Evolutionary conservation across 2,888 invertebrate species (phyloP), one percentile per base, ranked within the genome.

Genomic region (Melanophora roralis): DNA sequence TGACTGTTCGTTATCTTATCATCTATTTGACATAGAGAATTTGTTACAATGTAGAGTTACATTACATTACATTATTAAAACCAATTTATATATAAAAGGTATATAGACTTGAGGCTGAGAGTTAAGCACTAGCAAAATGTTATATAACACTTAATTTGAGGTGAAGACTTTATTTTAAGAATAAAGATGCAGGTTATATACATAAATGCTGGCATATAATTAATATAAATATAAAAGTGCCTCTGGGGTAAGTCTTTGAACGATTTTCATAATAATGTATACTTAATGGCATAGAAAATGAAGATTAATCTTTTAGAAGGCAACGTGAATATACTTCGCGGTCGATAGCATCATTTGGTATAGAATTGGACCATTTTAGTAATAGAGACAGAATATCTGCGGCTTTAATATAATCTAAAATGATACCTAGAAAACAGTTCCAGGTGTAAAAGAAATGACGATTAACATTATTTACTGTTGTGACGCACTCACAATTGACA

Each of bases 401-500:
- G 4, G 88, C 83, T n/a, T 86, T 82, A 81, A 90, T 82, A 82
- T 88, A 86, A 73, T 89, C 89, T 68, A 89, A 75, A 0, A 87
- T 87, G 55, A 88, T 87, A 67, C 86, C 88, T 0, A 89, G 85
- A 71, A 90, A 90, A 67, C 88, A 88, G 76, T 88, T 89, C 89
- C 89, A 90, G n/a, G 87, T 89, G 79, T 89, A 89, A 82, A 90
- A 89, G 67, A 88, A 89, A 77, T 89, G 88, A 0, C 88, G 84
- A 12, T 86, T 86, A 11, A 89, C 84, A 79, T 88, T 88, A 53
- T 87, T 86, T 9, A 88, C 86, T 1, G 81, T 82, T 7, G 88
- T 88, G 12, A 86, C 83, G 75, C 85, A 84, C 74, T 89, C 89
- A 55, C 90, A 89, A 62, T 90, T 89, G 9, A 89, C 85, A 75